Conservation (phyloP, 2,888 invertebrate species). For the Torymus auratus region DNA sequence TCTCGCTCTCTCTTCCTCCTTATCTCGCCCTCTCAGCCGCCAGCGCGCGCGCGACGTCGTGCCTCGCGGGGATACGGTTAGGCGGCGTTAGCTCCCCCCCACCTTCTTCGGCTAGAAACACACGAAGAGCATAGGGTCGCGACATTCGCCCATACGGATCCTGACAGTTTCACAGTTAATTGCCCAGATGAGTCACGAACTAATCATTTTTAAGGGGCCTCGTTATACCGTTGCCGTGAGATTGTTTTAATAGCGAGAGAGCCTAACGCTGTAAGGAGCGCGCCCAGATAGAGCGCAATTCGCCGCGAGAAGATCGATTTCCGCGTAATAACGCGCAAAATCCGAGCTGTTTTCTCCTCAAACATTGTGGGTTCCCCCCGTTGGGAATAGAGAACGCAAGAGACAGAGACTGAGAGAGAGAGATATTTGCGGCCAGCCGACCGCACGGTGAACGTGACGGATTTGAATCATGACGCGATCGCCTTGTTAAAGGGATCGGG, state of each 20-base stretch:
- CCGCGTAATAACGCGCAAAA: slow-evolving; percentile 15
- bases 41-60: slow-evolving; percentile 24
- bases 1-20: slow-evolving; percentile 19
- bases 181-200: slow-evolving; percentile 59
- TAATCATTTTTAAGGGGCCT: slow-evolving; percentile 57
- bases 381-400: no score
- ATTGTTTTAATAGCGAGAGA: slow-evolving; percentile 56
- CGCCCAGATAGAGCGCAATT: slow-evolving; percentile 27
- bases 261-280: no score
- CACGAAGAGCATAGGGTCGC: slow-evolving; percentile 12
- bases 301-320: slow-evolving; percentile 22
- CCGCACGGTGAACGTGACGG: no score
- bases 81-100: background rate
- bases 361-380: no score
- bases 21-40: slow-evolving; percentile 40
- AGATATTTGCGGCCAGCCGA: no score
- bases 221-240: slow-evolving; percentile 52
- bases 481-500: no score
- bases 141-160: slow-evolving; percentile 52
- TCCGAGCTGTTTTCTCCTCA: background rate
- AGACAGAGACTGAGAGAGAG: no score
- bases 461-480: no score
- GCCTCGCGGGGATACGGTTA: slow-evolving; percentile 45
- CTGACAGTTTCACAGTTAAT: slow-evolving; percentile 59
- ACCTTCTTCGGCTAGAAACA: no score